Evolutionary conservation across 2,797 vertebrate species (phyloP), one percentile per base, ranked within the genome.

Genomic region (Ceyx erithaca): DNA sequence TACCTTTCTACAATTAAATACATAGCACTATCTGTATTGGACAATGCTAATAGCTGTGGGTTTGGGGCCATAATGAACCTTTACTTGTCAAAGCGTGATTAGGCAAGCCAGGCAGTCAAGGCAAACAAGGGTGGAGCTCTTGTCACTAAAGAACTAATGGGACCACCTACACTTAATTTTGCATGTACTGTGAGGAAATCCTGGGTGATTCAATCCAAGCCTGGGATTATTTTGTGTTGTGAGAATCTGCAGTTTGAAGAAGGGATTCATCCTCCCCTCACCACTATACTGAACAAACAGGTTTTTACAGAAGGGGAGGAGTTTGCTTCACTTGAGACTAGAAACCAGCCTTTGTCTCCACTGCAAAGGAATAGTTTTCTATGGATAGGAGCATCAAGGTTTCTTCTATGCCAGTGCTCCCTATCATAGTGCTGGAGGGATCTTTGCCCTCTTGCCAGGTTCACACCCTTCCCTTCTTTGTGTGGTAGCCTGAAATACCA

Each of bases 81-180:
- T 63, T 78, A 73, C 58, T 71, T 79, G 14, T 33, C 23, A 30
- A 69, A 84, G 16, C 21, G 16, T 17, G 25, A 25, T 88, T 86
- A 66, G 33, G 45, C 51, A 94, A 92, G 46, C 18, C 25, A 31
- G 14, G 26, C 8, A 79, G 28, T 25, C 26, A 67, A 40, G 25
- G 16, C 41, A 90, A 94, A 88, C 69, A 76, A 89, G 81, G 71
- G 69, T 80, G 90, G 80, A 73, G 79, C 45, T 40, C 37, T 46
- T 69, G 7, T 62, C 7, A 12, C 0, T 20, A 77, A 59, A 7
- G 33, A 49, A 40, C 7, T 64, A 41, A 33, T 51, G 19, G 25
- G 73, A 92, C 28, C 57, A 90, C 35, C 57, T 85, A 66, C 73
- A 61, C 66, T 14, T 63, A 11, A 67, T 71, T 88, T 80, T 86